A percentile compares a stretch with the other conserved stretches of the same genome.
phyloP scores from a whole-genome alignment of 2,113 vertebrate species.

The Uria lomvia region DNA sequence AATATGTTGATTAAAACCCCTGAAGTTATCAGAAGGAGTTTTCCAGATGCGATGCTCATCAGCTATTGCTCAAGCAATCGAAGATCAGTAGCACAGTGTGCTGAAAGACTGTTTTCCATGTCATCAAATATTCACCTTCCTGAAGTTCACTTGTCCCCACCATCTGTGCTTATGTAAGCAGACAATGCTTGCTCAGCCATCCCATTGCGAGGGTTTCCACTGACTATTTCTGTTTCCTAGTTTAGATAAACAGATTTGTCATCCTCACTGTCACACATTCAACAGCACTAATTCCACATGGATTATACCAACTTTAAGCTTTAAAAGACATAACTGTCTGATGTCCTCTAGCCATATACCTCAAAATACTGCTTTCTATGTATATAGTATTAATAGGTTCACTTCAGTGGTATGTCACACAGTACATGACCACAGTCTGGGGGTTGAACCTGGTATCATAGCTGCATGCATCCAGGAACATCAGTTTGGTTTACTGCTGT shows the following conservation, averaged over 20 bases:
- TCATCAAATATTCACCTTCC: slow-evolving; percentile 29
- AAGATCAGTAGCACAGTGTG: neutral
- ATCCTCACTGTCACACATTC: neutral
- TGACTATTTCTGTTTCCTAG: neutral
- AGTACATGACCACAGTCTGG: neutral
- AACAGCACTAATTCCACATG: neutral
- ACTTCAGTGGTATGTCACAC: neutral
- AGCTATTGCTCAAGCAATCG: neutral
- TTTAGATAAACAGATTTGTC: slow-evolving; percentile 6
- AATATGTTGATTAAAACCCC: neutral
- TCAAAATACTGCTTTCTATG: neutral
- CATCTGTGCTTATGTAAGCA: neutral
- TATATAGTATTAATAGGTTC: neutral
- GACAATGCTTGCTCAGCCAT: neutral
- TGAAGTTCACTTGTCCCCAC: neutral
- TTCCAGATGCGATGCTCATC: neutral
- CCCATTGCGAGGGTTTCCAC: neutral
- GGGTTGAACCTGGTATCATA: neutral
- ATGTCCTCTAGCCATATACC: neutral
- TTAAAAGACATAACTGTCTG: neutral
- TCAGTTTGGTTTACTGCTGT: neutral
- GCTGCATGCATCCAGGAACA: neutral
- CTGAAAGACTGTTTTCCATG: slow-evolving; percentile 5
- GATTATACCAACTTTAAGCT: neutral
- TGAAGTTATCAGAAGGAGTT: neutral